These are phyloP conservation scores for Poecilia latipinna DNA, from an alignment of 2,113 vertebrate genomes.

Conservation along the genomic window DNA sequence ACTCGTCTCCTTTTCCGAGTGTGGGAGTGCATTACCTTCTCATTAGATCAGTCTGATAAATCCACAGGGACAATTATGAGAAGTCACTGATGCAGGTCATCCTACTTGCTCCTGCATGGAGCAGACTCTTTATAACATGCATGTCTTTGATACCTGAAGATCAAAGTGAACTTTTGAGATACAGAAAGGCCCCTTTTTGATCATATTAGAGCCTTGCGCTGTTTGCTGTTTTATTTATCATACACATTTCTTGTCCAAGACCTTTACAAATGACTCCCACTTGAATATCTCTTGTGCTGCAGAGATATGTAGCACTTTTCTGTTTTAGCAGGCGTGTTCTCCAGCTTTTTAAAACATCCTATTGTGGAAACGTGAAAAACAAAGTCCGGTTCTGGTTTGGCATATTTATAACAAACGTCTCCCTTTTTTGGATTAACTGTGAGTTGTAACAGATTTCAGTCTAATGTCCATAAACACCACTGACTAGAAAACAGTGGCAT, in stretches of 20 bases:
- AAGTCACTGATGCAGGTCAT: slow-evolving; percentile 20
- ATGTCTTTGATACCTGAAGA: too few species aligned
- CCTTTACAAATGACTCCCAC: background rate
- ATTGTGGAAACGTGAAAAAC: too few species aligned
- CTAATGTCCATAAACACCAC: too few species aligned
- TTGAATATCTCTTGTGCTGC: background rate
- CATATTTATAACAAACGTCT: too few species aligned
- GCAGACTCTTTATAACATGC: too few species aligned
- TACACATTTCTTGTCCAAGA: background rate
- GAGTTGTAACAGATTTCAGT: too few species aligned
- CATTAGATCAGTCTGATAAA: slow-evolving; percentile 34
- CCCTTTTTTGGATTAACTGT: too few species aligned
- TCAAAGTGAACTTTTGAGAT: too few species aligned
- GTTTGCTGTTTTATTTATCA: background rate
- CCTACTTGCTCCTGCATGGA: background rate
- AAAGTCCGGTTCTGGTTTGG: too few species aligned
- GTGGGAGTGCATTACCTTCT: slow-evolving; percentile 30
- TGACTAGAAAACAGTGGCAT: too few species aligned
- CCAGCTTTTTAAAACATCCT: too few species aligned
- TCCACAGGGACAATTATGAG: slow-evolving; percentile 20
- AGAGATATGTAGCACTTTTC: background rate
- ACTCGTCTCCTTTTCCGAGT: slow-evolving; percentile 11
- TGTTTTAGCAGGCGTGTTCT: background rate
- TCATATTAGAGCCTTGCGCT: background rate
- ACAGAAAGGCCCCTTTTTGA: too few species aligned